Conservation (phyloP, 1,140 invertebrate genomes). For the Lasaia peninsularis region DNA sequence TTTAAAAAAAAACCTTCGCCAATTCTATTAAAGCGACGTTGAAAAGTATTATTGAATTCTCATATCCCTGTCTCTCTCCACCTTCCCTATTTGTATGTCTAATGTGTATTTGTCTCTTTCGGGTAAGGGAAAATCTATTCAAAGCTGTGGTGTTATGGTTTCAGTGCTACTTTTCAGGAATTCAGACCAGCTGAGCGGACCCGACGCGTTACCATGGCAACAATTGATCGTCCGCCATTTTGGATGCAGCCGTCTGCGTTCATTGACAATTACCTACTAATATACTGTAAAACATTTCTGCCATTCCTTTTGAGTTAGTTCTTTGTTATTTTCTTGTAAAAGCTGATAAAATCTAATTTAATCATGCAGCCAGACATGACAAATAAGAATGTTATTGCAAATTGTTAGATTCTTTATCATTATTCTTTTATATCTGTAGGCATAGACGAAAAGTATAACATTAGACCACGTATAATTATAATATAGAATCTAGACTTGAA, state of each 20-base stretch:
- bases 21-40: conserved; percentile 20
- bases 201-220: conserved; percentile 64
- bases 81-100: conserved; percentile 17
- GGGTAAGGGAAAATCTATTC: conserved; percentile 26
- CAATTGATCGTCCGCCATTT: conserved; percentile 70
- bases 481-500: too few species aligned
- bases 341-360: too few species aligned
- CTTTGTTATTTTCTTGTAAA: too few species aligned
- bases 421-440: too few species aligned
- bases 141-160: conserved; percentile 47
- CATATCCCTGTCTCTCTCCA: conserved; percentile 28
- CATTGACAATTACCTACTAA: conserved; percentile 29
- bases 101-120: conserved; percentile 31
- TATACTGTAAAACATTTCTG: conserved; percentile 5
- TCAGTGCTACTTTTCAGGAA: conserved; percentile 35
- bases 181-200: conserved; percentile 52
- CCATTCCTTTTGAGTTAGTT: not conserved
- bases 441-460: too few species aligned
- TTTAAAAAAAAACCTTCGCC: conserved; percentile 16
- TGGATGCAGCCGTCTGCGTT: conserved; percentile 65
- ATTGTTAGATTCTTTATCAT: too few species aligned
- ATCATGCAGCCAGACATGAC: too few species aligned
- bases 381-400: too few species aligned
- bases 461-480: too few species aligned
- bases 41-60: conserved; percentile 26